These are phyloP conservation scores for Drosophila prostipennis DNA, from an alignment of 2,888 invertebrate genomes.

Conservation along the genomic window DNA sequence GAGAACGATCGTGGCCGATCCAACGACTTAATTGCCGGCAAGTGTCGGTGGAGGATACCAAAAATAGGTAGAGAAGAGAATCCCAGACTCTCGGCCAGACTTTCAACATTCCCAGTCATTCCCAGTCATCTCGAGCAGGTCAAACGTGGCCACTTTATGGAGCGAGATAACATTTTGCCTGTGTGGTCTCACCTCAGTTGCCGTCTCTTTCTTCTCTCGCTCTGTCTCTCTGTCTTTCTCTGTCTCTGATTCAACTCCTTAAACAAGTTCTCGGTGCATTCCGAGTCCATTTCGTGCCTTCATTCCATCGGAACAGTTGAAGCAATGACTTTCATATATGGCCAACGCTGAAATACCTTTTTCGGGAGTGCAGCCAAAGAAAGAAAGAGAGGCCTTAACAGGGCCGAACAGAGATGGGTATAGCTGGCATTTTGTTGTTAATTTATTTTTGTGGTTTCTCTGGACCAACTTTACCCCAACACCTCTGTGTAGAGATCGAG, in stretches of 20 bases:
- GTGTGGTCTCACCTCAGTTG: constrained; percentile 57
- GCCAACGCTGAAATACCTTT: constrained; percentile 63
- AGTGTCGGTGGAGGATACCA: constrained; percentile 50
- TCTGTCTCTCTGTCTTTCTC: constrained; percentile 16
- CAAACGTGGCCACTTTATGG: constrained; percentile 76
- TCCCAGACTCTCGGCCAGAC: constrained; percentile 55
- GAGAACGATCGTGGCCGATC: constrained; percentile 15
- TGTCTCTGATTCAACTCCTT: constrained; percentile 55
- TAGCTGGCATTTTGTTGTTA: constrained; percentile 39
- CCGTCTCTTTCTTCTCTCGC: constrained; percentile 7
- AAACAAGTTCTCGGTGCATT: constrained; percentile 69
- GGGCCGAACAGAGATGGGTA: not conserved
- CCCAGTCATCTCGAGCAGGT: constrained; percentile 64
- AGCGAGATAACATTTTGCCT: constrained; percentile 47
- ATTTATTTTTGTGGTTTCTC: constrained; percentile 66
- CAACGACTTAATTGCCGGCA: constrained; percentile 51
- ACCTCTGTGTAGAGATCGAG: constrained; percentile 47
- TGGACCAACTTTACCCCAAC: constrained; percentile 72
- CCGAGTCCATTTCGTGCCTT: constrained; percentile 40
- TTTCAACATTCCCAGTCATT: constrained; percentile 61
- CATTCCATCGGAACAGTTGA: constrained; percentile 41
- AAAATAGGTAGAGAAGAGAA: constrained; percentile 46
- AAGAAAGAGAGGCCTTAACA: constrained; percentile 3
- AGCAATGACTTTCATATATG: constrained; percentile 74
- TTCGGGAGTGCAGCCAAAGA: constrained; percentile 27